phyloP scores from a whole-genome alignment of 2,888 invertebrate genomes.

The Philaethria dido region DNA sequence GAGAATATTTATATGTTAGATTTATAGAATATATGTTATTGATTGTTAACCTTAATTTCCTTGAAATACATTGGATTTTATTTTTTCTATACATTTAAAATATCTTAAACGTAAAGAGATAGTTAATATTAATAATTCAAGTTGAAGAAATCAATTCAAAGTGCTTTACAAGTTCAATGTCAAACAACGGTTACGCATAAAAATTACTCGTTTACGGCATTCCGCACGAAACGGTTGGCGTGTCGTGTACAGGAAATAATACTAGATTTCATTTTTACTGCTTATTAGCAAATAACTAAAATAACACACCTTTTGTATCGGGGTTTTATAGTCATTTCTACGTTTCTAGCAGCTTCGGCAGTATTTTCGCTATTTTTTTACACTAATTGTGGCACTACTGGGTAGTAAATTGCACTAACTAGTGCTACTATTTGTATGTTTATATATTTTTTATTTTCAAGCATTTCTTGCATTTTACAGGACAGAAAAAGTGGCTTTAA shows the following conservation, averaged over 20 bases:
- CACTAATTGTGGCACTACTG: background rate
- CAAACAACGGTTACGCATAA: constrained; percentile 18
- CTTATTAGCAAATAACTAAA: constrained; percentile 27
- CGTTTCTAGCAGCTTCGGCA: constrained; percentile 7
- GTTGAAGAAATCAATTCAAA: background rate
- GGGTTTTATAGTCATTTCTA: constrained; percentile 4
- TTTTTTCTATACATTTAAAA: background rate
- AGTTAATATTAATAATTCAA: background rate
- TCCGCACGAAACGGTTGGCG: constrained; percentile 23
- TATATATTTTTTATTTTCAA: background rate
- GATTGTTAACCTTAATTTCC: no score
- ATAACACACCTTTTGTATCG: constrained; percentile 4
- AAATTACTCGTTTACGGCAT: constrained; percentile 30
- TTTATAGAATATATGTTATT: no score
- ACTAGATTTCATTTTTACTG: constrained; percentile 29
- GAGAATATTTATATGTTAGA: no score
- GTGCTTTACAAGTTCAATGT: constrained; percentile 31
- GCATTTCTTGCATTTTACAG: background rate
- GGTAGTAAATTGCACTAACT: background rate
- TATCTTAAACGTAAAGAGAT: background rate
- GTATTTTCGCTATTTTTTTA: background rate
- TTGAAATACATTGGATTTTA: no score
- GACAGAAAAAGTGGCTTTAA: no score
- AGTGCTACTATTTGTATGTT: background rate
- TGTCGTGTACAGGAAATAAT: constrained; percentile 30